Base-by-base conservation (phyloP, 2,797 vertebrate species). In the Tolypeutes matacus region DNA sequence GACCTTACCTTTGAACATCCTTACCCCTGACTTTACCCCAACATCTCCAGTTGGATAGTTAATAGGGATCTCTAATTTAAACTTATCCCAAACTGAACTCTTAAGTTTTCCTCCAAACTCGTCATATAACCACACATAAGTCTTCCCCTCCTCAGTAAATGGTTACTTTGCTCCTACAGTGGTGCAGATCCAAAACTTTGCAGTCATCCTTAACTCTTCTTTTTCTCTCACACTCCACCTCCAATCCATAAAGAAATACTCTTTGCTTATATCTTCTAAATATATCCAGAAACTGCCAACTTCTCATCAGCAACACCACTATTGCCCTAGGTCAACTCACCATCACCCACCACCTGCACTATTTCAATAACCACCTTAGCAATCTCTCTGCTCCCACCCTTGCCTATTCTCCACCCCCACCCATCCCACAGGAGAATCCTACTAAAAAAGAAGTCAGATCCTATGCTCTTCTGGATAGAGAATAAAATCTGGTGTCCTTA, bases 101-200 rank as follows among this genome's bases (percentile, higher is more conserved):
- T 7, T 34, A n/a, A 21, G 65, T 39, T n/a, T 39, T 27, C 18
- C 46, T 25, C 64, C 23, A 34, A 62, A 27, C 42, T 83, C n/a
- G 4, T 17, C 15, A 29, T n/a, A 7, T 73, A 8, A 39, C n/a
- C 25, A 7, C 15, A 5, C 3, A 0, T 3, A 27, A 34, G 25
- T 58, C 64, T 89, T 58, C 31, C n/a, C 7, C 46, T 29, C 5
- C 60, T 36, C 49, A 23, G 36, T 8, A 67, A 49, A 75, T 7
- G 23, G 14, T 34, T 72, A 13, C 62, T 56, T 34, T 34, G 25
- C 56, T 64, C 88, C 31, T 20, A 58, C 1, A 29, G 9, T 10
- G 7, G 53, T 21, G 82, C 86, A 80, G 34, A 67, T n/a, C 42
- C 29, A 9, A 34, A 82, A 23, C 7, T 23, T 39, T 18, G 27